Conservation (phyloP, 2,113 vertebrate genomes). For the Oreochromis aureus region DNA sequence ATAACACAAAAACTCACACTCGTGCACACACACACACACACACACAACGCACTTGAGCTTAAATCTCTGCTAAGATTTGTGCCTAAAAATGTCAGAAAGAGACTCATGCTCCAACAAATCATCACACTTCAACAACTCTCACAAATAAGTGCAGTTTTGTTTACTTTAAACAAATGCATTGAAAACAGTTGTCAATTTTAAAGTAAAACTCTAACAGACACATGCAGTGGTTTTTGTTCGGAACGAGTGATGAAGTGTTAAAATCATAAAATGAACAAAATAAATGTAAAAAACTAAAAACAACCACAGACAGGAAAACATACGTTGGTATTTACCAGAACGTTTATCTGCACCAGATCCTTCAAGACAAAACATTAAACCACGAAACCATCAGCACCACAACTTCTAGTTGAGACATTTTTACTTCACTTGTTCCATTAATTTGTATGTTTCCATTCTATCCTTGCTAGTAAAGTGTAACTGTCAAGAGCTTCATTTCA, state of each 20-base stretch:
- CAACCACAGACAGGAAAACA: slow-evolving; percentile 1
- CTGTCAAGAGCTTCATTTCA: neutral
- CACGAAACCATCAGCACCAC: slow-evolving; percentile 9
- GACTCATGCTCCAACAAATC: neutral
- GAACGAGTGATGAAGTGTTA: neutral
- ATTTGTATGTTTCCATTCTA: neutral
- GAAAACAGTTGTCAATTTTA: neutral
- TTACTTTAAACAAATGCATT: neutral
- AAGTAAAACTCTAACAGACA: neutral
- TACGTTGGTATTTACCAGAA: slow-evolving; percentile 53
- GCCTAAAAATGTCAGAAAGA: neutral
- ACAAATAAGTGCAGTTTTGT: neutral
- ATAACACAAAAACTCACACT: neutral
- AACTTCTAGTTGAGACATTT: neutral
- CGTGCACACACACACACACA: slow-evolving; percentile 21
- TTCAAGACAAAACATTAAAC: slow-evolving; percentile 53
- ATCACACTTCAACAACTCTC: neutral
- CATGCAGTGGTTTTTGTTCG: slow-evolving; percentile 4
- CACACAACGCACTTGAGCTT: neutral
- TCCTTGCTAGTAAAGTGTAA: neutral
- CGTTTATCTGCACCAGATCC: slow-evolving; percentile 44
- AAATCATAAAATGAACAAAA: neutral
- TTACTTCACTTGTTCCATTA: neutral
- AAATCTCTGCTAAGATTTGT: neutral
- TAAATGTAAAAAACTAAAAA: neutral